Base-by-base conservation (phyloP, 2,888 invertebrate genomes). In the Apotomis betuletana region DNA sequence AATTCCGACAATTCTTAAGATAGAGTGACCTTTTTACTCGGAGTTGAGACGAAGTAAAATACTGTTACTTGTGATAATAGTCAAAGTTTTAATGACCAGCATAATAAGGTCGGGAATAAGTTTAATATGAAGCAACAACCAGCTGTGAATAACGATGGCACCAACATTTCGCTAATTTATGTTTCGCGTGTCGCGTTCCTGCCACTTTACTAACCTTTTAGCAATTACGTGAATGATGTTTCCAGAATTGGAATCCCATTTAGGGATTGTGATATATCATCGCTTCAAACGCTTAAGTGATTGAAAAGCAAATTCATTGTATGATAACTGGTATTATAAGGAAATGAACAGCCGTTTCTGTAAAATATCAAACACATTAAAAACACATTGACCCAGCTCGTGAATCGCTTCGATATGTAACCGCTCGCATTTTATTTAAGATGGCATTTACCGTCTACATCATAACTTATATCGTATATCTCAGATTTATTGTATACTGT, bases 1-100 rank as follows among this genome's bases (percentile, higher is more conserved):
- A 61, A 71, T 71, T 71, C 71, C 71, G 61, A 67, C 71, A 61
- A 72, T 46, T 63, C 71, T 72, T 36, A 72, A 72, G 62, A 72
- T 72, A 67, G 68, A 63, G 67, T 46, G 72, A 63, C 63, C 72
- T 68, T 67, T 64, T 62, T 67, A 61, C 61, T 59, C 68, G 46
- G 15, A 49, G 54, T n/a, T 65, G 36, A 46, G 51, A 65, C 49
- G 54, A 70, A 63, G 46, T 57, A 36, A 51, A 60, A 55, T 27
- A 41, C 36, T 57, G 60, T 27, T 9, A 49, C 36, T 57, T 51
- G 12, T 57, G 36, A 67, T 67, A 61, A 60, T 44, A 62, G 36
- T 54, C 60, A 54, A 61, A 71, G 67, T 71, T 62, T 71, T 62
- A 72, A 67, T 72, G 44, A 36, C 13, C 5, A 41, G 36, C 51